phyloP scores from a whole-genome alignment of 2,113 vertebrate species.

The Kryptolebias marmoratus region DNA sequence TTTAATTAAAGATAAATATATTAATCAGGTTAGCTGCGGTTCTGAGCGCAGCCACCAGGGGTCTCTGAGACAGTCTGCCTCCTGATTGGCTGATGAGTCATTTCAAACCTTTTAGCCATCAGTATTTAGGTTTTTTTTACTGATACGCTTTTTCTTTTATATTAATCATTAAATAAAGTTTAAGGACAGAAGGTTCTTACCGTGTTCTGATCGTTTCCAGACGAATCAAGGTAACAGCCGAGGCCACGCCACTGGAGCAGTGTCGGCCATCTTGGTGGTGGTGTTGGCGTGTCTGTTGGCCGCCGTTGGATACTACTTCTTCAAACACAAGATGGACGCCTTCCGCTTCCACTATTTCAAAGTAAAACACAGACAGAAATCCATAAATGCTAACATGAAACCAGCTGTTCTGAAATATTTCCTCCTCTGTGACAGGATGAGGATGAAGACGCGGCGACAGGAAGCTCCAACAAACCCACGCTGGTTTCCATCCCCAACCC shows the following conservation, averaged over 20 bases:
- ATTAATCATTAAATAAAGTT: too few species aligned
- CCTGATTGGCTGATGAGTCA: too few species aligned
- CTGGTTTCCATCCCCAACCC: conserved; percentile 89
- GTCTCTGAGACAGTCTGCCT: too few species aligned
- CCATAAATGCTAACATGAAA: neutral
- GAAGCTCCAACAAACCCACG: conserved; percentile 72
- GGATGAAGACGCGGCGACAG: conserved; percentile 71
- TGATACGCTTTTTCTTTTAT: too few species aligned
- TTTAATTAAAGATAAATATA: too few species aligned
- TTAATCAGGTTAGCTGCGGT: too few species aligned
- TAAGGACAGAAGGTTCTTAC: neutral
- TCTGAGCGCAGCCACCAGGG: too few species aligned
- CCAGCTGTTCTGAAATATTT: neutral
- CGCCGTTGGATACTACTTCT: conserved; percentile 74
- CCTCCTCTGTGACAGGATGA: conserved; percentile 72
- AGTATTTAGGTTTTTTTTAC: too few species aligned
- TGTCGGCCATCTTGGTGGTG: conserved; percentile 61
- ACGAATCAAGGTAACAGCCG: conserved; percentile 10
- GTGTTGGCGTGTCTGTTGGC: conserved; percentile 60
- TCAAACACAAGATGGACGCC: conserved; percentile 78
- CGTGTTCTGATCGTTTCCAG: conserved; percentile 25
- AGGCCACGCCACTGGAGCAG: conserved; percentile 31
- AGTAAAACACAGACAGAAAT: conserved; percentile 62
- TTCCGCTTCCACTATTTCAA: conserved; percentile 87
- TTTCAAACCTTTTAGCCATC: too few species aligned